Base-by-base conservation (phyloP, 2,888 invertebrate genomes). In the Cordilura impudica region DNA sequence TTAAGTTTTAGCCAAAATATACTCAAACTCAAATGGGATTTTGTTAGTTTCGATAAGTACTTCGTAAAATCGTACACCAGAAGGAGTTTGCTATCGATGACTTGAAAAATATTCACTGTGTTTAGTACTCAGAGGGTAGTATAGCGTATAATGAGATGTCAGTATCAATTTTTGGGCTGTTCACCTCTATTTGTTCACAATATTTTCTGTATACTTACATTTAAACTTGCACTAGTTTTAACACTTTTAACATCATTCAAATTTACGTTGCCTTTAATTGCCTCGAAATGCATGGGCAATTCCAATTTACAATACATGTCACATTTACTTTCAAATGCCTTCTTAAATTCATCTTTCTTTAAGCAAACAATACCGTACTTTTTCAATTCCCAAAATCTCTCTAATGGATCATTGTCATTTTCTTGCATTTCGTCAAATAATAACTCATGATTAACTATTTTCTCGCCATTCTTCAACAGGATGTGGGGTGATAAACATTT, bases 281-380 rank as follows among this genome's bases (percentile, higher is more conserved):
- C 16, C n/a, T 31, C n/a, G 7, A 70, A 70, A 10, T 23, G 0
- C 4, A 72, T 2, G 0, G 77, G 71, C 19, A 72, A 19, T 8
- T 2, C 2, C 35, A 67, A 43, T 8, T 10, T 18, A n/a, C 18
- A 16, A 29, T 47, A 65, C 26, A 51, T 21, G n/a, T 4, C 7
- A 23, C 4, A 19, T 31, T 78, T 78, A 2, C 29, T 26, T 6
- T 31, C 14, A 7, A 67, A 45, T 8, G 77, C 60, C 31, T 1
- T 18, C 1, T 29, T 14, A n/a, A 47, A 61, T 21, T 66, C 45
- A 7, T 39, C 12, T 1, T 26, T 35, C 18, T 47, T 54, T 16
- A 71, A 19, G 3, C 77, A 72, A 2, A 72, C 72, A 2, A 78
- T 67, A 49, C 72, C 67, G 21, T 72, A 67, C 8, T 78, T 56